Evolutionary conservation across 1,140 invertebrate species (phyloP), one percentile per base, ranked within the genome.

Genomic region (Cydia strobilella): DNA sequence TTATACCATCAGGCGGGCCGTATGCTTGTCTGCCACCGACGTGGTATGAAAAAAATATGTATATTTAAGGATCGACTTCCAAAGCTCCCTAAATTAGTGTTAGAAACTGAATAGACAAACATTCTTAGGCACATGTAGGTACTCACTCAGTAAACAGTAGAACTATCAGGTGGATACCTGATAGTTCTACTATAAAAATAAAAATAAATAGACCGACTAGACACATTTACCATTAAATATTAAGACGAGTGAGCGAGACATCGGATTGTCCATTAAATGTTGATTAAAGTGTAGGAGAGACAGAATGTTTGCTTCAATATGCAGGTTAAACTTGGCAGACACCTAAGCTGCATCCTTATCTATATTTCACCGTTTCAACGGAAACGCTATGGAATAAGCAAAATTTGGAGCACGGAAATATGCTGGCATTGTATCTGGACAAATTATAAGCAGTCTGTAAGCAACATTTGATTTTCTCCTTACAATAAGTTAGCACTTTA

Each of bases 141-240:
- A 42, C n/a, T 54, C 51, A 54, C n/a, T 54, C 20, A 59, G 54
- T 23, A 59, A 59, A 59, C 54, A 20, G 18, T 10, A 59, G 7
- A 23, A 59, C 54, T 77, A 59, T 59, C 75, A 75, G 77, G 73
- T 74, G 54, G n/a, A n/a, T n/a, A n/a, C n/a, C n/a, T n/a, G n/a
- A n/a, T n/a, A n/a, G n/a, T n/a, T 59, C 72, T 12, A 20, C n/a
- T 51, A 15, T 66, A 25, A 39, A 65, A 75, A 72, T 54, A 18
- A 75, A 66, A 66, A 73, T 42, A 74, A 48, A 75, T 45, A 13
- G 71, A 54, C 62, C 71, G 63, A 71, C 79, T 69, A 78, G 75
- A 78, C 79, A 45, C 77, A 75, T 80, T 78, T 75, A 78, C 78
- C 78, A 80, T 80, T 80, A 78, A 76, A 80, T 75, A 77, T 78